Percentiles rank a stretch among this genome's conserved stretches.
Conservation (phyloP, 2,888 invertebrate genomes). For the Ormyrus pomaceus region DNA sequence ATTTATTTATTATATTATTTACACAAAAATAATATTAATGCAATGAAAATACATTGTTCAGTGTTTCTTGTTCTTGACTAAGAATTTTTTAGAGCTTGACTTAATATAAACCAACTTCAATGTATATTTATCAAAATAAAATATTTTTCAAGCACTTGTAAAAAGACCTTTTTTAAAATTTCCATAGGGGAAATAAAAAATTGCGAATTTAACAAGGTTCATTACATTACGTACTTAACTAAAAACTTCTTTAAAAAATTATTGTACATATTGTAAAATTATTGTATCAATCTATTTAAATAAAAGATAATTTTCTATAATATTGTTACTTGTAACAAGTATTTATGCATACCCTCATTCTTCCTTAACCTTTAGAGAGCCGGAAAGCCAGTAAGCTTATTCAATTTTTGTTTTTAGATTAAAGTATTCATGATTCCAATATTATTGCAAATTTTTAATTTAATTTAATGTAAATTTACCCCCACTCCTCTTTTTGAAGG, state of each 20-base stretch:
- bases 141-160: neutral
- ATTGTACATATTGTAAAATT: neutral
- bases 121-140: neutral
- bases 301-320: neutral
- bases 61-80: neutral
- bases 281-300: slow-evolving; percentile 8
- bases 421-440: no score
- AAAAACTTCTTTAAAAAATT: neutral
- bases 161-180: neutral
- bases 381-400: no score
- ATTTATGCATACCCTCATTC: no score
- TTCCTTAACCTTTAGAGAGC: no score
- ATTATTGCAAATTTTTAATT: no score
- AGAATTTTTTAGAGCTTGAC: no score
- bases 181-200: neutral
- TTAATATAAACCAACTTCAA: no score
- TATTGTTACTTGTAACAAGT: neutral
- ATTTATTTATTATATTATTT: no score
- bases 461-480: no score
- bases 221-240: neutral
- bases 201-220: neutral
- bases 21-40: neutral
- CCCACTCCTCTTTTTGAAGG: no score
- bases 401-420: no score
- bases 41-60: neutral